Evolutionary conservation across 2,888 invertebrate genomes (phyloP), one percentile per base, ranked within the genome.

Genomic region (Agriotes lineatus): DNA sequence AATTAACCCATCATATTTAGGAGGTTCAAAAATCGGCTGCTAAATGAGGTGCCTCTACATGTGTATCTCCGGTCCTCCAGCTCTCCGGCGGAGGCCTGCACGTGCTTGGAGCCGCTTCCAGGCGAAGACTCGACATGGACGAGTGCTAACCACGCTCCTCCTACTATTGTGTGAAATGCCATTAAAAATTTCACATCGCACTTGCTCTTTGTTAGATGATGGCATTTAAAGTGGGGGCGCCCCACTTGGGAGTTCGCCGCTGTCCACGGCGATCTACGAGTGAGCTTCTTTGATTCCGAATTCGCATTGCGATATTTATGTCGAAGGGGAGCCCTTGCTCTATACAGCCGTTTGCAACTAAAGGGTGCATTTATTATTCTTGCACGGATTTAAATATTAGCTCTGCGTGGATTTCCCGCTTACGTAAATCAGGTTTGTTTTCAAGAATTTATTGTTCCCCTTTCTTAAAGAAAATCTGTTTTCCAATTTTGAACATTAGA

Each of bases 181-280:
- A 80, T 80, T 79, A 80, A 80, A 80, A 80, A 79, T 79, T 79
- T 78, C 78, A 78, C 78, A 79, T 77, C 73, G 77, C 78, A 78
- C 78, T 78, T 78, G 78, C 75, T 78, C 76, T 79, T 77, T 78
- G 78, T 78, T 75, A 73, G 69, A 69, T 72, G 76, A 76, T 79
- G 78, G 78, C 78, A 79, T 79, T 79, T 74, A 72, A 75, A 75
- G 75, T 70, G 72, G 74, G 76, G 74, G 70, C 70, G 61, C 69
- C 73, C 72, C 75, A 71, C 72, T 71, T 65, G 75, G 74, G 74
- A 71, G 69, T 64, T 56, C 69, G 71, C 74, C 72, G 71, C 74
- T 72, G 69, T 67, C 59, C 68, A 52, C 71, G 70, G 62, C 70
- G 70, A 70, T 64, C 68, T 59, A 63, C 58, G 56, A 68, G 72